Conservation (phyloP, 2,113 vertebrate genomes). For the Colistium nudipinnis region DNA sequence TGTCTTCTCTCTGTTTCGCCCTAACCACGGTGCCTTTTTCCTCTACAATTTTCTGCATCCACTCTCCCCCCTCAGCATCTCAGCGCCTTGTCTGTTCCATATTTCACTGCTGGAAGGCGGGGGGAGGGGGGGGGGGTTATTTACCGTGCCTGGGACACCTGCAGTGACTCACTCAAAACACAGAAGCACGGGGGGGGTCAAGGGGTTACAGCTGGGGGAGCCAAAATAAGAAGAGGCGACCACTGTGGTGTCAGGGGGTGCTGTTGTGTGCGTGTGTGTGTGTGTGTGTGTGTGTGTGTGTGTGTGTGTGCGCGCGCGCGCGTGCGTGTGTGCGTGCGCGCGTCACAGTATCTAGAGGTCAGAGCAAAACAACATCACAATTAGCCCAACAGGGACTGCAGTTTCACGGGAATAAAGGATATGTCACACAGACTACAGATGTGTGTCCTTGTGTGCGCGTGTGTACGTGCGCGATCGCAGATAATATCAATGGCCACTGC, state of each 20-base stretch:
- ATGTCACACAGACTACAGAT: neutral
- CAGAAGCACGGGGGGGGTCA: slow-evolving; percentile 41
- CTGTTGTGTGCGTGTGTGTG: neutral
- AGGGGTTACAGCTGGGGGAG: slow-evolving; percentile 39
- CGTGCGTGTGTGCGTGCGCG: slow-evolving; percentile 3
- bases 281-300: neutral
- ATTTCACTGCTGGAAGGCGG: slow-evolving; percentile 66
- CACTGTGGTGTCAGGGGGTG: slow-evolving; percentile 11
- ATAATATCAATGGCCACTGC: slow-evolving; percentile 1
- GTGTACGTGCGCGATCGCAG: neutral
- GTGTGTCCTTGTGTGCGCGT: neutral
- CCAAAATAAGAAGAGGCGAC: slow-evolving; percentile 31
- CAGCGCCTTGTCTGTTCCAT: slow-evolving; percentile 66
- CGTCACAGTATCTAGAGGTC: slow-evolving; percentile 15
- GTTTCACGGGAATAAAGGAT: slow-evolving; percentile 2
- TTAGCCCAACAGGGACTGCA: slow-evolving; percentile 22
- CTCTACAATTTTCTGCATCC: slow-evolving; percentile 59
- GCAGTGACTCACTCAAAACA: slow-evolving; percentile 59
- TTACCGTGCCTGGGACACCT: slow-evolving; percentile 62
- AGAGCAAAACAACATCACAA: slow-evolving; percentile 30
- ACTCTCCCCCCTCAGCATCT: slow-evolving; percentile 44
- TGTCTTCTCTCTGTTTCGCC: slow-evolving; percentile 49
- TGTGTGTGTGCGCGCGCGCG: slow-evolving; percentile 15
- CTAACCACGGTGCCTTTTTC: slow-evolving; percentile 35
- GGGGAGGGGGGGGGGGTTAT: slow-evolving; percentile 73